Evolutionary conservation across 2,797 vertebrate species (phyloP).

Genomic region (Salarias fasciatus): DNA sequence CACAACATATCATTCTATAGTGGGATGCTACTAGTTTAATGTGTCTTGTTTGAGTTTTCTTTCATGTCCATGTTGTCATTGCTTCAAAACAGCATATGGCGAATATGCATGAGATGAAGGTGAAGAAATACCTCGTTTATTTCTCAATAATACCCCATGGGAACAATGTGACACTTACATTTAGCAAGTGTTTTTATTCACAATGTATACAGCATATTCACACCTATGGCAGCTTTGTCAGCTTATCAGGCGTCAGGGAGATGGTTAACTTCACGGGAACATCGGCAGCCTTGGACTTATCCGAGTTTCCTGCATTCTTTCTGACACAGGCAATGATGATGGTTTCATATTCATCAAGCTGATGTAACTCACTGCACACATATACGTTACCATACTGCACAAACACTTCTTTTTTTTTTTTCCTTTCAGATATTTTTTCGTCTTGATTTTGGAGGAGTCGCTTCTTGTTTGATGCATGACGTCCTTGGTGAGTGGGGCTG

Average conservation of each 20-base stretch:
- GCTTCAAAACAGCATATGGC: slow-evolving; percentile 30
- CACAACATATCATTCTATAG: too few species aligned
- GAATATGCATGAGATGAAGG: slow-evolving; percentile 28
- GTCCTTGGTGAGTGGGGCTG: not conserved
- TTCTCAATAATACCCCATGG: not conserved
- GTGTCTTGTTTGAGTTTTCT: slow-evolving; percentile 5
- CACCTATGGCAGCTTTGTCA: not conserved
- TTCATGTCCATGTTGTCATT: slow-evolving; percentile 8
- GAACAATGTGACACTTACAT: slow-evolving; percentile 13
- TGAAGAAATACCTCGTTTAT: not conserved
- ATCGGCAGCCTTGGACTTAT: too few species aligned
- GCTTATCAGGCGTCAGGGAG: not conserved
- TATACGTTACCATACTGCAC: too few species aligned
- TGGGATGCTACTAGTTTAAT: too few species aligned
- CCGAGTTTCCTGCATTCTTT: too few species aligned
- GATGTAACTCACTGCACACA: too few species aligned
- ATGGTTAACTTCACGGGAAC: not conserved
- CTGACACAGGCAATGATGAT: too few species aligned
- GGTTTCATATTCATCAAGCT: too few species aligned
- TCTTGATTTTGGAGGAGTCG: slow-evolving; percentile 1
- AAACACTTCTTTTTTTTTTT: too few species aligned
- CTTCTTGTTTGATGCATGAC: slow-evolving; percentile 30
- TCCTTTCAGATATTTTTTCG: not conserved
- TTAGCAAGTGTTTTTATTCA: slow-evolving; percentile 19
- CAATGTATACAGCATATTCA: slow-evolving; percentile 9